Evolutionary conservation across 2,888 invertebrate genomes (phyloP), one percentile per base, ranked within the genome.

Genomic region (Diadromus collaris): DNA sequence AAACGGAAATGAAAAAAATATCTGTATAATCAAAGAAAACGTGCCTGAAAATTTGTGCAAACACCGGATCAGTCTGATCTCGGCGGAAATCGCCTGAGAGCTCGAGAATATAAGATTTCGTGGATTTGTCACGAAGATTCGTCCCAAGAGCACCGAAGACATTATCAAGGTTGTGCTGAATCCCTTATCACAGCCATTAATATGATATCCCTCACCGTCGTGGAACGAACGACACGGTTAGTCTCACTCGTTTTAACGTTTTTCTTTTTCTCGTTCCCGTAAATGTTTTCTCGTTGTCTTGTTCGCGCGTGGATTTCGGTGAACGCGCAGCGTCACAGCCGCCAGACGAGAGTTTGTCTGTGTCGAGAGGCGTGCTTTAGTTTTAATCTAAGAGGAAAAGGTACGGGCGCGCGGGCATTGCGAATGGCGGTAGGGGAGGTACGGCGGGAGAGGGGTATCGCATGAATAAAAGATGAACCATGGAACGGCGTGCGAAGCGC

Each of bases 381-480:
- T 89, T 89, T 89, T 88, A 89, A 88, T 88, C 88, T 89, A 85
- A 82, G 81, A 81, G 83, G 74, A 80, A 80, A 80, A 80, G 79
- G 79, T 74, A 77, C 77, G 54, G 73, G 60, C 70, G 69, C 68
- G 76, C 67, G 61, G 48, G 76, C 68, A 76, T 79, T 64, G 64
- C 76, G 61, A 74, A 63, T 67, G 68, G 76, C 71, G 68, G 61
- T 7, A 69, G 63, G 75, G 81, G 71, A 80, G 79, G 71, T 61
- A 72, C 71, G n/a, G 54, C n/a, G 21, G 63, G 41, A 44, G 48
- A 51, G 41, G 70, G 63, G 73, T 79, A 76, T 76, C 76, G 67
- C 84, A 89, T 89, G 89, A 89, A 89, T 89, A 89, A 89, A 89
- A 89, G 88, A 89, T 89, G 89, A 89, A 86, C 73, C 83, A 81